A percentile compares a stretch with the other conserved stretches of the same genome.
These are phyloP conservation scores for Noctua janthina DNA, from an alignment of 2,888 invertebrate species.

Conservation along the genomic window DNA sequence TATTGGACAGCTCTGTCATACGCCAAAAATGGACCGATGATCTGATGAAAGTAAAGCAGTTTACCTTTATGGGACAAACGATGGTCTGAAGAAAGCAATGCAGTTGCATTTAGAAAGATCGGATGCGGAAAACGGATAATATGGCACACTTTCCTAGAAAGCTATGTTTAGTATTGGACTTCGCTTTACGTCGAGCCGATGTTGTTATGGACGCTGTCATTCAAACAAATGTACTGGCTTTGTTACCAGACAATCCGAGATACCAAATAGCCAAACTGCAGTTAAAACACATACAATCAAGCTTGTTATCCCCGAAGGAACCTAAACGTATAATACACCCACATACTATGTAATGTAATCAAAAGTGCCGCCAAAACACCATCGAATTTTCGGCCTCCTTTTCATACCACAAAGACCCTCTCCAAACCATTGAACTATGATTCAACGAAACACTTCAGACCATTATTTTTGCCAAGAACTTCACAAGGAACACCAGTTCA, in stretches of 20 bases:
- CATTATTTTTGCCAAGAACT: conserved; percentile 28
- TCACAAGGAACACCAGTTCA: conserved; percentile 31
- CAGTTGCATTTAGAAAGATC: conserved; percentile 11
- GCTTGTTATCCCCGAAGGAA: background rate
- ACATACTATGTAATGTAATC: background rate
- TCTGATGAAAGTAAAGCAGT: background rate
- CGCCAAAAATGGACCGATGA: background rate
- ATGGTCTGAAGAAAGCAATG: conserved; percentile 19
- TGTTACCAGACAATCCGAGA: background rate
- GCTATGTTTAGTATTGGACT: conserved; percentile 21
- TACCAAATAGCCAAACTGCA: background rate
- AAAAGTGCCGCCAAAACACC: background rate
- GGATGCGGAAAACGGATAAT: conserved; percentile 16
- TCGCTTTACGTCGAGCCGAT: background rate
- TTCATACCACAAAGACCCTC: background rate
- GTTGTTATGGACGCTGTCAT: conserved; percentile 1
- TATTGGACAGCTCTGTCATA: background rate
- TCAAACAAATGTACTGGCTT: background rate
- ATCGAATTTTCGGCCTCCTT: background rate
- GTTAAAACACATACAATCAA: background rate
- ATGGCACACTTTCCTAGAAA: conserved; percentile 35
- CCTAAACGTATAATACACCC: background rate
- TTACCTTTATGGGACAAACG: background rate
- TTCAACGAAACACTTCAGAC: conserved; percentile 8
- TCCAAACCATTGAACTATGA: conserved; percentile 8